Evolutionary conservation across 2,113 vertebrate genomes (phyloP).

Genomic region (Toxotes chatareus): DNA sequence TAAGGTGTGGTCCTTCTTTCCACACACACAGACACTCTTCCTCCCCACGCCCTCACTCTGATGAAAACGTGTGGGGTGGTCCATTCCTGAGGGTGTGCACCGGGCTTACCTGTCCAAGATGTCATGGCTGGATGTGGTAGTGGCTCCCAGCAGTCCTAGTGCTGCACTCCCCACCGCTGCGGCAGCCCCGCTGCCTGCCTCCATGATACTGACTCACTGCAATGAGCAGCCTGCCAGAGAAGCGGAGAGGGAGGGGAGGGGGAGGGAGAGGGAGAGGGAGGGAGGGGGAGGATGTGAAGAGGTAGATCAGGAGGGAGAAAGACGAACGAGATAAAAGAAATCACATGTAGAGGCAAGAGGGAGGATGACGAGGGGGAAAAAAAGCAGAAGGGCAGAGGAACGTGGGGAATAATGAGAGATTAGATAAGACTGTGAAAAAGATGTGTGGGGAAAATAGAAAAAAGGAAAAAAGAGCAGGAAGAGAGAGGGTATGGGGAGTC

Average conservation of each 20-base stretch:
- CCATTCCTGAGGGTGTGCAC: not conserved
- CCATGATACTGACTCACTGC: slow-evolving; percentile 87
- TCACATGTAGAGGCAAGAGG: slow-evolving; percentile 54
- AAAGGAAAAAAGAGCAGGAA: slow-evolving; percentile 8
- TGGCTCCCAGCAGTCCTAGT: slow-evolving; percentile 83
- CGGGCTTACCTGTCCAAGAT: slow-evolving; percentile 84
- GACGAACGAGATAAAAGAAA: slow-evolving; percentile 60
- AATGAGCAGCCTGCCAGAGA: slow-evolving; percentile 82
- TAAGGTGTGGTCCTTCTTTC: slow-evolving; percentile 73
- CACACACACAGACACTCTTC: slow-evolving; percentile 15
- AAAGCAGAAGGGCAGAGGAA: slow-evolving; percentile 7
- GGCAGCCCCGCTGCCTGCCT: slow-evolving; percentile 86
- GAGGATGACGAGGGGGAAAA: slow-evolving; percentile 14
- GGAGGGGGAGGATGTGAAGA: slow-evolving; percentile 51
- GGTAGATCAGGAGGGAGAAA: slow-evolving; percentile 70
- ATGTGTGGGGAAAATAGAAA: slow-evolving; percentile 10
- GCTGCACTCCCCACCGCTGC: slow-evolving; percentile 85
- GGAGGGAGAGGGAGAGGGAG: not conserved
- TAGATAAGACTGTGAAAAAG: slow-evolving; percentile 12
- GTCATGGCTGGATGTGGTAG: slow-evolving; percentile 84
- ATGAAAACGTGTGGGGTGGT: not conserved
- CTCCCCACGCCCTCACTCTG: not conserved
- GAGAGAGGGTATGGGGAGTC: slow-evolving; percentile 15
- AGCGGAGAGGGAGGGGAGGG: slow-evolving; percentile 26
- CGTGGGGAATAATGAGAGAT: slow-evolving; percentile 23